These are phyloP conservation scores for Eurytoma californica DNA, from an alignment of 2,888 invertebrate genomes.

Conservation along the genomic window DNA sequence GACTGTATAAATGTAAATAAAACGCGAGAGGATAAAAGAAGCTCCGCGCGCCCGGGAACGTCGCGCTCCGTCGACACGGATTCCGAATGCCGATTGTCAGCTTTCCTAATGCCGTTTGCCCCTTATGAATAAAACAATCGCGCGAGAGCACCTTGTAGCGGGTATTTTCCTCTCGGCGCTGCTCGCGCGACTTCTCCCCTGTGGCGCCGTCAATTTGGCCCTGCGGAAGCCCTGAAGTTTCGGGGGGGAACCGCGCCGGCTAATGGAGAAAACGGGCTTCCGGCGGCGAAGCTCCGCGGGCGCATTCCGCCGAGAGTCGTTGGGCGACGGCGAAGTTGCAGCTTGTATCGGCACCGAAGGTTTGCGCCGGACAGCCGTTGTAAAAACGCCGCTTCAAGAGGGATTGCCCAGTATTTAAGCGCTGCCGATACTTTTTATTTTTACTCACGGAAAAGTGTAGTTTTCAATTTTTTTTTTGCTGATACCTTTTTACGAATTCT, in stretches of 20 bases:
- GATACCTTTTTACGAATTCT: no score
- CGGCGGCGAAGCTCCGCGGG: not conserved
- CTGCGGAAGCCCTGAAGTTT: conserved; percentile 14
- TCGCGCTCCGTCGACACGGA: conserved; percentile 52
- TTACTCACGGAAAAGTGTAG: not conserved
- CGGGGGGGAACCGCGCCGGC: not conserved
- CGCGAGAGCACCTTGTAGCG: conserved; percentile 40
- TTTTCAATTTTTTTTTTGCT: no score
- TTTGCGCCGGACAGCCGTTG: not conserved
- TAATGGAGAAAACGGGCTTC: conserved; percentile 33
- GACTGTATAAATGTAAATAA: conserved; percentile 62
- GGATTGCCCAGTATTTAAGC: no score
- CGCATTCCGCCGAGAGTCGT: not conserved
- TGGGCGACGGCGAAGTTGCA: not conserved
- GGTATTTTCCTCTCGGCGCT: conserved; percentile 32
- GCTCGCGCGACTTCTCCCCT: not conserved
- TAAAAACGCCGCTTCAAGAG: no score
- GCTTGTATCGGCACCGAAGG: not conserved
- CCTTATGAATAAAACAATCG: conserved; percentile 65
- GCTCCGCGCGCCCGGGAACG: not conserved
- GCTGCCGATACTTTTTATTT: no score
- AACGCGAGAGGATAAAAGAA: conserved; percentile 58
- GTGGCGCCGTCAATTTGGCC: conserved; percentile 37
- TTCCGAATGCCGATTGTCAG: conserved; percentile 65
- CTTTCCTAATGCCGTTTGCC: conserved; percentile 59